Conservation (phyloP, 64 coral and sea anemone species). For the Hydrozoanthus tunicans region DNA sequence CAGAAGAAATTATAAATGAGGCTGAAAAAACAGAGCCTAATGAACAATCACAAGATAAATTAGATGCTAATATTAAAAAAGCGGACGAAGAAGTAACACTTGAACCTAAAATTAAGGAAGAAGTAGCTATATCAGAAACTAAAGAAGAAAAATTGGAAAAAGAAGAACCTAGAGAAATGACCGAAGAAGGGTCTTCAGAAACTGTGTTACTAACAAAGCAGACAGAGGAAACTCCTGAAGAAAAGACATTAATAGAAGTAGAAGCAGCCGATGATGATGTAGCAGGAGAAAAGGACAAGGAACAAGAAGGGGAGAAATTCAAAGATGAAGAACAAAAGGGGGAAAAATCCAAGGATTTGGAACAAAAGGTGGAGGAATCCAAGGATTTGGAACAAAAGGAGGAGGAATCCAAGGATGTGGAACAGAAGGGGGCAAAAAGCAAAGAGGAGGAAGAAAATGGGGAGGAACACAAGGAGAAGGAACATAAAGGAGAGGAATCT, state of each 20-base stretch:
- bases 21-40: background rate
- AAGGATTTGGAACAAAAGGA: background rate
- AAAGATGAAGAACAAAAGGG: background rate
- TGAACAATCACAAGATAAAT: constrained; percentile 12
- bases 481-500: background rate
- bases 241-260: constrained; percentile 4
- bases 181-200: constrained; percentile 1
- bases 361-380: background rate
- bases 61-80: background rate
- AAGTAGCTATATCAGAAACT: constrained; percentile 4
- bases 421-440: background rate
- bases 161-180: constrained; percentile 28
- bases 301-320: background rate
- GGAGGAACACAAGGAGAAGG: background rate
- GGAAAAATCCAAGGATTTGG: no score
- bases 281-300: background rate
- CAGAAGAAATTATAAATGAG: background rate
- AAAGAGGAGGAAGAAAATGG: background rate
- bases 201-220: background rate
- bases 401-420: background rate
- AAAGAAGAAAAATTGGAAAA: background rate
- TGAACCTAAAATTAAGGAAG: background rate
- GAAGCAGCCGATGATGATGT: background rate
- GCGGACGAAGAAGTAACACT: background rate
- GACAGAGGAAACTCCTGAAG: constrained; percentile 19